A percentile compares a stretch with the other conserved stretches of the same genome.
Conservation (phyloP, 2,797 vertebrate genomes). For the Benthosema pterotum region DNA sequence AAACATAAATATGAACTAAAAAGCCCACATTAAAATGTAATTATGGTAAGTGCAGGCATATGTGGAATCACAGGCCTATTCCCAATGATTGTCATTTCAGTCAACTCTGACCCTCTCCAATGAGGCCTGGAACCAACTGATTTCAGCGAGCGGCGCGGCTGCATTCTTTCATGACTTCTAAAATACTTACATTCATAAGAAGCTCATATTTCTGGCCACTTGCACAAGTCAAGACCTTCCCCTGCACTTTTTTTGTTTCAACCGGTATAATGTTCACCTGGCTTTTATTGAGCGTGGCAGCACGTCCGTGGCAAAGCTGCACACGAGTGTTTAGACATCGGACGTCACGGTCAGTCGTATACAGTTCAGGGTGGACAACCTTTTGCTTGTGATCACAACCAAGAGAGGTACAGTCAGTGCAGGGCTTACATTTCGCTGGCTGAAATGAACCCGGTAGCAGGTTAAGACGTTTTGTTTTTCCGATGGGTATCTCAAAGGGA, state of each 20-base stretch:
- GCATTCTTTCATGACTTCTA: slow-evolving; percentile 67
- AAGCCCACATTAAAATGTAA: slow-evolving; percentile 73
- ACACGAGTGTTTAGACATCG: slow-evolving; percentile 39
- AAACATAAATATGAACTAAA: slow-evolving; percentile 78
- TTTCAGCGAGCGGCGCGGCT: slow-evolving; percentile 71
- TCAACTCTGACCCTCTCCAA: slow-evolving; percentile 72
- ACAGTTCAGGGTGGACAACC: slow-evolving; percentile 33
- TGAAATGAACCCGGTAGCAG: too few species aligned
- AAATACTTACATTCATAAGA: slow-evolving; percentile 64
- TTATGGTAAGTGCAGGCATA: slow-evolving; percentile 82
- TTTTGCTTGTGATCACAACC: slow-evolving; percentile 48
- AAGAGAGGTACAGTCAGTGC: slow-evolving; percentile 3
- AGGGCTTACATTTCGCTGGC: background rate
- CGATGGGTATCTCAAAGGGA: slow-evolving; percentile 18
- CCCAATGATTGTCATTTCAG: slow-evolving; percentile 67
- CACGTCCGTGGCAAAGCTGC: slow-evolving; percentile 33
- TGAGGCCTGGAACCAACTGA: slow-evolving; percentile 74
- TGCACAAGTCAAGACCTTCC: slow-evolving; percentile 59
- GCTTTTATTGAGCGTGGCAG: slow-evolving; percentile 72
- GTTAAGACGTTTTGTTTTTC: too few species aligned
- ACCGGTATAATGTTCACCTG: slow-evolving; percentile 63
- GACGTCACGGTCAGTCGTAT: slow-evolving; percentile 43
- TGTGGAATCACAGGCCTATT: slow-evolving; percentile 69
- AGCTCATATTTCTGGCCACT: slow-evolving; percentile 69
- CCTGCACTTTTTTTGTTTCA: slow-evolving; percentile 66